These are phyloP conservation scores for Drosophila trapezifrons DNA, from an alignment of 1,140 invertebrate genomes.

Conservation along the genomic window DNA sequence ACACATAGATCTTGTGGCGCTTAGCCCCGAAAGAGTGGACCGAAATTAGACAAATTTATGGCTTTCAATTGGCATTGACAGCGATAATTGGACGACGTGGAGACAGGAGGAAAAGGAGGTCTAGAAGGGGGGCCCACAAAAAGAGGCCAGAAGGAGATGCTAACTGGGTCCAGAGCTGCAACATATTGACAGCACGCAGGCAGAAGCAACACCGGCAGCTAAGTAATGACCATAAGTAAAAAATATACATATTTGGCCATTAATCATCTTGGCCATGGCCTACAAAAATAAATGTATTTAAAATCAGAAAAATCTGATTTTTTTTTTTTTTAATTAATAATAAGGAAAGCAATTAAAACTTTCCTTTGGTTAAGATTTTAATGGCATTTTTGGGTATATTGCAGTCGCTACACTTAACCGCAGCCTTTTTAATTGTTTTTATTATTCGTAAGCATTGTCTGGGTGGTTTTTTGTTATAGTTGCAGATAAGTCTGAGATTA, in stretches of 20 bases:
- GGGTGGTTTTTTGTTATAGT: conserved; percentile 31
- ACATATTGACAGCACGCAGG: conserved; percentile 50
- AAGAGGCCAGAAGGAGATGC: background rate
- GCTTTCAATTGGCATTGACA: conserved; percentile 71
- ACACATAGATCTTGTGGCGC: conserved; percentile 15
- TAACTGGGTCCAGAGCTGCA: conserved; percentile 19
- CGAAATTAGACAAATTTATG: conserved; percentile 56
- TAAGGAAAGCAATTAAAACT: conserved; percentile 1
- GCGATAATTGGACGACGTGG: conserved; percentile 61
- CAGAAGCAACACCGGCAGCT: conserved; percentile 33
- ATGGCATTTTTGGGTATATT: background rate
- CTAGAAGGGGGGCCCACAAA: background rate
- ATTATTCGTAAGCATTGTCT: conserved; percentile 46
- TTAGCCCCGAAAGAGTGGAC: conserved; percentile 4
- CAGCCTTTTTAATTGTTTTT: background rate
- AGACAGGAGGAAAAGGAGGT: conserved; percentile 2
- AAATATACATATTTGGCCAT: conserved; percentile 44
- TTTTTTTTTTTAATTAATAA: background rate
- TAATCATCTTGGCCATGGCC: conserved; percentile 59
- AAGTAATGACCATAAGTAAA: conserved; percentile 24
- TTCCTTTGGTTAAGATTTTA: background rate
- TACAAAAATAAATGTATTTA: conserved; percentile 41
- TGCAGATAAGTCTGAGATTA: conserved; percentile 58
- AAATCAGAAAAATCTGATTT: background rate
- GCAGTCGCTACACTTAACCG: background rate